A percentile compares a stretch with the other conserved stretches of the same genome.
These are phyloP conservation scores for Rhinopomastus cyanomelas DNA, from an alignment of 2,113 vertebrate species.

Conservation along the genomic window DNA sequence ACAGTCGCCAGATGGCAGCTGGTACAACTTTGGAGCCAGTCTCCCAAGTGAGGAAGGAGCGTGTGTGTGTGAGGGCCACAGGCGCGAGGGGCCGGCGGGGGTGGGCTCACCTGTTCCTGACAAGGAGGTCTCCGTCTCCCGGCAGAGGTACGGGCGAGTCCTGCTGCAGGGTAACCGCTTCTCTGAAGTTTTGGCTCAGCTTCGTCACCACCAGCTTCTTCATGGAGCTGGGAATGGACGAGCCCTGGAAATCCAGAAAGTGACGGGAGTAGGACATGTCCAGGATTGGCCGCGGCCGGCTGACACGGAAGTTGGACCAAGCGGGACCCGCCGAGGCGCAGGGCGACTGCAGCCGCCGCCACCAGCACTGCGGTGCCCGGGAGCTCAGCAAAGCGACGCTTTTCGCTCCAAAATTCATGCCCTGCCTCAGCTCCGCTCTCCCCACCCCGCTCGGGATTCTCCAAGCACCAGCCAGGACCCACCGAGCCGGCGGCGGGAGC, in stretches of 20 bases:
- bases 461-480: neutral
- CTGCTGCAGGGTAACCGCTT: slow-evolving; percentile 81
- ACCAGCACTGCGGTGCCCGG: slow-evolving; percentile 52
- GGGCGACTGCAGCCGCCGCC: neutral
- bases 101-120: slow-evolving; percentile 90
- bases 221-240: slow-evolving; percentile 86
- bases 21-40: slow-evolving; percentile 58
- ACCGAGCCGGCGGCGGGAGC: neutral
- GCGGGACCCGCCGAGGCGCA: neutral
- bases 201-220: slow-evolving; percentile 88
- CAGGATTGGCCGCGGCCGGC: slow-evolving; percentile 79
- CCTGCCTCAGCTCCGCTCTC: neutral
- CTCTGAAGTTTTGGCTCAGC: slow-evolving; percentile 86
- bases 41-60: neutral
- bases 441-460: neutral
- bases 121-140: slow-evolving; percentile 87
- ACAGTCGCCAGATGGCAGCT: slow-evolving; percentile 79
- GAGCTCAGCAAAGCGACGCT: neutral
- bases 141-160: slow-evolving; percentile 85
- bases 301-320: slow-evolving; percentile 1
- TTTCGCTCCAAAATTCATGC: slow-evolving; percentile 36
- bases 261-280: slow-evolving; percentile 91
- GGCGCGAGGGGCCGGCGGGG: neutral
- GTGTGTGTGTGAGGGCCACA: neutral
- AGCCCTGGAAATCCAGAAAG: slow-evolving; percentile 93